Evolutionary conservation across 2,797 vertebrate genomes (phyloP).

Genomic region (Alauda arvensis): DNA sequence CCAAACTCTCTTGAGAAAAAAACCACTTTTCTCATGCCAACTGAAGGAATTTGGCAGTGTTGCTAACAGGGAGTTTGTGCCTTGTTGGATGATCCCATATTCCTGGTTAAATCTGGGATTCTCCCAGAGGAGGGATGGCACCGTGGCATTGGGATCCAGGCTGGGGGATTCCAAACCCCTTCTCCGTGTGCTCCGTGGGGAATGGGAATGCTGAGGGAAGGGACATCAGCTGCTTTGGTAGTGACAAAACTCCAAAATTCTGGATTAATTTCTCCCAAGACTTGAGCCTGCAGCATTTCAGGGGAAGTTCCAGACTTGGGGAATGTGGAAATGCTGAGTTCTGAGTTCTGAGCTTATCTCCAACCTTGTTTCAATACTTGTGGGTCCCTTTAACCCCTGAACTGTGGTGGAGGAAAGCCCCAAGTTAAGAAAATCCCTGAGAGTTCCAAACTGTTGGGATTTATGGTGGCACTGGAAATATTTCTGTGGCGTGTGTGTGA

Average conservation of each 20-base stretch:
- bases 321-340: constrained; percentile 40
- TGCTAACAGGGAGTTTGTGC: rapidly evolving
- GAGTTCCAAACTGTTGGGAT: not conserved
- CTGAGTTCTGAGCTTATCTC: constrained; percentile 55
- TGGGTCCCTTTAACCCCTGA: constrained; percentile 55
- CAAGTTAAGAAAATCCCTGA: not conserved
- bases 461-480: not conserved
- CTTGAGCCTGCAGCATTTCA: not conserved
- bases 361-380: constrained; percentile 30
- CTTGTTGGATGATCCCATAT: not conserved
- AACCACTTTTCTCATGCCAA: not conserved
- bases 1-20: not conserved
- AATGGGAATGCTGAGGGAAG: not conserved
- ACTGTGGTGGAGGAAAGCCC: constrained; percentile 9
- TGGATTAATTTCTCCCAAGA: not conserved
- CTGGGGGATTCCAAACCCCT: not conserved
- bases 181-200: rapidly evolving
- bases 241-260: not conserved
- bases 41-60: not conserved
- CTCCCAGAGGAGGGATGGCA: not conserved
- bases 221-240: not conserved
- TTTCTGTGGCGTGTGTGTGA: not conserved
- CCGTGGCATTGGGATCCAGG: rapidly evolving
- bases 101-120: not conserved
- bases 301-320: constrained; percentile 23